Evolutionary conservation across 2,113 vertebrate genomes (phyloP), one percentile per base, ranked within the genome.

Genomic region (Pluvialis apricaria): DNA sequence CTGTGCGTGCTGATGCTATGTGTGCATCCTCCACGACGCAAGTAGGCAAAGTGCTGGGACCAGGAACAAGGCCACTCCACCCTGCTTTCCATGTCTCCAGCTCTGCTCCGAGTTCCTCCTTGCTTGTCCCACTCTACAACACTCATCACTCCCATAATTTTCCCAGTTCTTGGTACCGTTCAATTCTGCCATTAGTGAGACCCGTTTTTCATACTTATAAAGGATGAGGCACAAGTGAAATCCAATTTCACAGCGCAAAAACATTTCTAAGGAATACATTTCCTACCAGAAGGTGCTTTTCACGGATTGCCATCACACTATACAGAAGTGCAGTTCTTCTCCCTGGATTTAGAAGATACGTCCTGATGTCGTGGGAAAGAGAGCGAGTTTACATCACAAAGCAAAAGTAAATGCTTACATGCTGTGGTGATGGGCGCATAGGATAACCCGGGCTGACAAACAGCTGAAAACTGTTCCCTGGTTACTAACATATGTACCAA

Each of bases 331-430:
- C 0, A 4, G 64, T 21, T n/a, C 45, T 62, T 20, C 58, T 64
- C n/a, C 26, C 49, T 17, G 29, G 6, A 34, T 20, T 49, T 2
- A 26, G 58, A 2, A 28, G 34, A 20, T 15, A 6, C 0, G 0
- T 16, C 5, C 24, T 21, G 68, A 28, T 2, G 3, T 26, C 0
- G 0, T 15, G 54, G n/a, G 13, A n/a, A 62, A 25, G 38, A n/a
- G 5, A 28, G 17, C 6, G 4, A 10, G 28, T 8, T 29, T 24
- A 2, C 12, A 49, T 2, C 52, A 8, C 57, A 24, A 31, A 51
- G 64, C 17, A 12, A 11, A 65, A 2, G 7, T 2, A 47, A 45
- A 28, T 2, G 17, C 15, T 16, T 38, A 2, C 22, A 13, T 15
- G 22, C 55, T 7, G 10, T 7, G 38, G 8, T 13, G 73, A 62